Evolutionary conservation across 2,888 invertebrate species (phyloP), one percentile per base, ranked within the genome.

Genomic region (Oscheius sp.): DNA sequence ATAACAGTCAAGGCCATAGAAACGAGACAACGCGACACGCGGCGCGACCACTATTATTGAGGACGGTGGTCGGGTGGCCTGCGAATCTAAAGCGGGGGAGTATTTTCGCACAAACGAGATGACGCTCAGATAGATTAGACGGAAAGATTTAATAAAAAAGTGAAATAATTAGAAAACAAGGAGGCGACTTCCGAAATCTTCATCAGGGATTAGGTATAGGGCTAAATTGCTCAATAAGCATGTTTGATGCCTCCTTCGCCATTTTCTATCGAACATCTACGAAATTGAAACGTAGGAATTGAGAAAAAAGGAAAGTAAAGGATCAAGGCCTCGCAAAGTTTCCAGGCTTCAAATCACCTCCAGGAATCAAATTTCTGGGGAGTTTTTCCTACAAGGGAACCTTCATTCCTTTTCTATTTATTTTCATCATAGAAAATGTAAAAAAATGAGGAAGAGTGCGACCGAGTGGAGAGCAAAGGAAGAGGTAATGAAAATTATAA

Each of bases 1-100:
- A 53, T 53, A 57, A 57, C 57, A 32, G 57, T 57, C 57, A 29
- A 57, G 33, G 57, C 57, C 57, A 57, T 57, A 32, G 57, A 32
- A 57, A 10, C 29, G n/a, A 57, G 21, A 29, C 57, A 29, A 57
- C 57, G 29, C 57, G 57, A 53, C 53, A 13, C n/a, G 53, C 53
- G n/a, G 53, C 53, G 21, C 32, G 29, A 57, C 33, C 33, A 33
- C 2, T 57, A 32, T 21, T 57, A 21, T 53, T 29, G 29, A 33
- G 32, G 29, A 57, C 57, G 57, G 57, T 57, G 53, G 42, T 42
- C 29, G 57, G 57, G 3, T 29, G 29, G 9, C 57, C 57, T 57
- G 57, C 57, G 57, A 57, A 57, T 57, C 57, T 57, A 57, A 53
- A 57, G 42, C 57, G 29, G n/a, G 9, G n/a, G 57, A 32, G 21